Base-by-base conservation (phyloP, 2,113 vertebrate genomes). In the Orientallactaga bullata region DNA sequence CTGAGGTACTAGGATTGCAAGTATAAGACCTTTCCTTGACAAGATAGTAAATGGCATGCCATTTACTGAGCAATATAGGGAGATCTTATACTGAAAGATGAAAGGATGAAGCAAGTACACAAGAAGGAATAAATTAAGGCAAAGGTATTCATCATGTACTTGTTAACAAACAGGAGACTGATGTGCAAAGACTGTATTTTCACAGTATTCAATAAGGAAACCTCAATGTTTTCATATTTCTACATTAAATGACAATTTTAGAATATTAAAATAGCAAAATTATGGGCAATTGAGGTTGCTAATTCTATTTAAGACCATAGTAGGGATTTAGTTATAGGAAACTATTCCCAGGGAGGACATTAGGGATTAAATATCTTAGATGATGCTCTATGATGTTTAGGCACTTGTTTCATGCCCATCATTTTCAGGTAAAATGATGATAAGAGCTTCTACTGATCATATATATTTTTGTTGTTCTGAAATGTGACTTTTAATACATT, bases 371-470 rank as follows among this genome's bases (percentile, higher is more conserved):
- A 69, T 83, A 81, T 61, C 6, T 82, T 65, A 69, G 15, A 23
- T 17, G 30, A 13, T 13, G 0, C 3, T 74, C 71, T 0, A 28
- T 32, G 0, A 37, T 63, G 6, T 32, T 87, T 73, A 84, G 12
- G 21, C 87, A 47, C 1, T 32, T 11, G 55, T 91, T 89, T 13
- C 66, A 55, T 8, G 21, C 79, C 2, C 51, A 61, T 69, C 5
- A 78, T 26, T 74, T 76, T 78, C 24, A 93, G 58, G 24, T 51
- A 16, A 88, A 90, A 94, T 58, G 39, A 68, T 61, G 23, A 37
- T 90, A 30, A 82, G 9, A 35, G 37, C 12, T 11, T 74, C 1
- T 30, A 37, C 4, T 47, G 16, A 76, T 86, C 16, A 37, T 13
- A 20, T 35, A 39, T 60, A 58, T 92, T 91, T 92, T 76, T 32